Evolutionary conservation across 1,140 invertebrate genomes (phyloP), one percentile per base, ranked within the genome.

Genomic region (Drosophila bifasciata): DNA sequence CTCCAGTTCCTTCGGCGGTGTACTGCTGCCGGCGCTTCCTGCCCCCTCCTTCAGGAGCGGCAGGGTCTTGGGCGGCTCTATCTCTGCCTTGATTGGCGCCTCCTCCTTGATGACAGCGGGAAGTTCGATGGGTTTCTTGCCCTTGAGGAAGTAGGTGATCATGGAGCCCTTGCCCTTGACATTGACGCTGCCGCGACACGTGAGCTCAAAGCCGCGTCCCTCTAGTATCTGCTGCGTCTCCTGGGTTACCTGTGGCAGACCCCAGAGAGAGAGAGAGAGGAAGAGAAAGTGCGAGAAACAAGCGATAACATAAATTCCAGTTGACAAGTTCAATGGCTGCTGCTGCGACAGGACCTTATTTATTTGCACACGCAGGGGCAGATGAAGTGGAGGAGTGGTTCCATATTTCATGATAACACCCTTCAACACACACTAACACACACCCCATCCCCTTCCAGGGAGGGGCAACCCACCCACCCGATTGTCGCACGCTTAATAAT

Each of bases 91-190:
- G 19, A 63, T 17, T 1, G 32, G 32, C 39, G 59, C n/a, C 7
- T 67, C 62, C 13, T 41, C 52, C 6, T 40, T 58, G 83, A 91
- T 36, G 32, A 11, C 32, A 5, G 32, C 11, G 32, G 32, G 32
- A 5, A 13, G 4, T 1, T 73, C 64, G 8, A 60, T 40, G 2
- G 59, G 49, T 94, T 95, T 53, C 95, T 95, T 45, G 25, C 78
- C 90, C 44, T 91, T 91, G 1, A 97, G 93, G 90, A 98, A 97
- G 92, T 96, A 98, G 0, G 97, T 98, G n/a, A 96, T 94, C 97
- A 98, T 98, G 44, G 96, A 96, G 0, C 97, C 97, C 92, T 98
- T 98, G 17, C 97, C 97, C 92, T 98, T 98, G 2, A 98, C 97
- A 73, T 97, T 95, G 16, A 98, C 95, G 4, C 93, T 94, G 0